Evolutionary conservation across 2,888 invertebrate genomes (phyloP), one percentile per base, ranked within the genome.

Genomic region (Psococerastis gibbosa): DNA sequence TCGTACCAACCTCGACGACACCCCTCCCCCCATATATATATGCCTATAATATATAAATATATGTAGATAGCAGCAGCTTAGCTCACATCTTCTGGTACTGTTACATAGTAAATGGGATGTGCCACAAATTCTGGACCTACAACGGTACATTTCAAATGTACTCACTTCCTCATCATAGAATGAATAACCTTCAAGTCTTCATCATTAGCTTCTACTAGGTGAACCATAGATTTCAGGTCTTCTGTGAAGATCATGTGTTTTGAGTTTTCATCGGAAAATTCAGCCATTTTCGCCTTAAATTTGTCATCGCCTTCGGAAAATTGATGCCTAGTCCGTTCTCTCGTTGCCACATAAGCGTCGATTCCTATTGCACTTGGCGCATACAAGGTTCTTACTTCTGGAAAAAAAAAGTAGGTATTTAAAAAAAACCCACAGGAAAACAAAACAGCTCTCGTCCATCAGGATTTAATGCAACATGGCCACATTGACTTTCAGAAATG

Each of bases 211-310:
- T 77, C 71, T 2, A 71, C 70, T 43, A 85, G 58, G 55, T 84
- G 77, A 3, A 80, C 57, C 72, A 84, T 78, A 56, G 79, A 80
- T 58, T 84, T 85, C 9, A 87, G 62, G 60, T 87, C 87, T 62
- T 85, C 85, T 4, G 84, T 82, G 54, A 84, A 87, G 49, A 87
- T 70, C 70, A 82, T 72, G 50, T 68, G 71, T 48, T 68, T 68
- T 0, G 64, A 57, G 1, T 68, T 60, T 13, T 69, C 63, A 2
- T 60, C 51, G 1, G 71, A 61, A 57, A 73, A 77, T 43, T 75
- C 71, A 9, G 53, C 58, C 81, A 87, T 83, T 62, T 82, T 80
- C 1, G 57, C 52, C 46, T 69, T 68, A 57, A 85, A 85, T 48
- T 73, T 74, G 1, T 75, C 75, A 22, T 66, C 56, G 49, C 75